Evolutionary conservation across 2,888 invertebrate genomes (phyloP), one percentile per base, ranked within the genome.

Genomic region (Machimus rusticus): DNA sequence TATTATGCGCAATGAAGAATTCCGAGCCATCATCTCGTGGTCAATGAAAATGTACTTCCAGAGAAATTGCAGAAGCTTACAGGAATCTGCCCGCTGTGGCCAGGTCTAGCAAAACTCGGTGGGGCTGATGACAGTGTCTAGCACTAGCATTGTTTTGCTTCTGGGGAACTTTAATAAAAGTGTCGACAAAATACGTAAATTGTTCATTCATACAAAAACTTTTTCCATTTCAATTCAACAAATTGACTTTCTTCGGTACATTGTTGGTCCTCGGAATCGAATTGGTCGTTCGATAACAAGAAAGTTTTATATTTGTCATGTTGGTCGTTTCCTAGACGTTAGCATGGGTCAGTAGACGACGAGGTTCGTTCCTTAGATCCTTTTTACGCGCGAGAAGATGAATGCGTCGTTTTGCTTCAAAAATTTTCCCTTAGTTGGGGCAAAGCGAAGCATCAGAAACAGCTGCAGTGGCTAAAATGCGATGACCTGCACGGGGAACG

Each of bases 221-320:
- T 76, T 76, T 76, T 76, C 76, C 76, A 76, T 76, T 76, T 37
- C 76, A 76, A n/a, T 76, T 76, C 34, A 37, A 76, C 14, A 34
- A 37, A 76, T 76, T 76, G 76, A 76, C 76, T 76, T 66, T 66
- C 66, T 66, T 66, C 12, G 12, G 23, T 12, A 28, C 4, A 1
- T 19, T 66, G 2, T 12, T 28, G 28, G 66, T 19, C 66, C 28
- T 23, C 8, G 23, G 14, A 28, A 66, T 66, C 66, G 66, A 66
- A 66, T 28, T 28, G 28, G 28, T 66, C 9, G 9, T 66, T 66
- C 28, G 66, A 66, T 66, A 66, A 66, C 19, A 66, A 66, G 28
- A 66, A 66, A 66, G 12, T 66, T 66, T 51, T 66, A 66, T 66
- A 66, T 66, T 66, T 66, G 66, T 66, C 66, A 66, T 28, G 9